Percentiles rank a stretch among this genome's conserved stretches.
phyloP scores from a whole-genome alignment of 2,888 invertebrate genomes.

The Arge pagana region DNA sequence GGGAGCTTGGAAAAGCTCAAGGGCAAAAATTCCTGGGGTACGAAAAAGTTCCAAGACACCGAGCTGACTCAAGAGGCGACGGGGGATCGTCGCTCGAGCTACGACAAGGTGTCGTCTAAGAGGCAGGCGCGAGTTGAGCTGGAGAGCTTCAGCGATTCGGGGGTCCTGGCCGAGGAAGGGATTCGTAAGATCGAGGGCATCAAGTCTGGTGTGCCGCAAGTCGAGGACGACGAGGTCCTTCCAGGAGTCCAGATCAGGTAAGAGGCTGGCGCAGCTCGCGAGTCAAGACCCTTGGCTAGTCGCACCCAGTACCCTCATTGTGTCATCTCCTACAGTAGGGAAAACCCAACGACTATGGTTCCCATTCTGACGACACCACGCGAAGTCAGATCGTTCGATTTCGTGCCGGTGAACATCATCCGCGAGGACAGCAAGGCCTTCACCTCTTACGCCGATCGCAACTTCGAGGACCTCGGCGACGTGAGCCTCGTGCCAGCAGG shows the following conservation, averaged over 20 bases:
- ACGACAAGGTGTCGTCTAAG: constrained; percentile 35
- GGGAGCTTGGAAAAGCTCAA: constrained; percentile 33
- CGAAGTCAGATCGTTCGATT: constrained; percentile 47
- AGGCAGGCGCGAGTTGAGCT: constrained; percentile 47
- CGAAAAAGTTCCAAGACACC: constrained; percentile 43
- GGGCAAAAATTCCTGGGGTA: constrained; percentile 30
- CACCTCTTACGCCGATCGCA: constrained; percentile 42
- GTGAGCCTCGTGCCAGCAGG: constrained; percentile 54
- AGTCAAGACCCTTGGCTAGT: too few relatives aligned
- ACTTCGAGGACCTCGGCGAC: constrained; percentile 51
- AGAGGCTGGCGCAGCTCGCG: too few relatives aligned
- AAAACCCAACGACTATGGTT: constrained; percentile 52
- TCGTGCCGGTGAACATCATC: constrained; percentile 55
- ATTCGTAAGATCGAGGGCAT: constrained; percentile 39
- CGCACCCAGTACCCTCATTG: too few relatives aligned
- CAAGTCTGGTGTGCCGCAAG: constrained; percentile 33
- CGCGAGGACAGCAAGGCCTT: constrained; percentile 50
- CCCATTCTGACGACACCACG: constrained; percentile 52
- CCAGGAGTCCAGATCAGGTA: constrained; percentile 49
- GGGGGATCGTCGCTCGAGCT: constrained; percentile 34
- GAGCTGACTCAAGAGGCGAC: constrained; percentile 28
- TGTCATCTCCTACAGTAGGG: constrained; percentile 40
- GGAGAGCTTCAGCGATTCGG: constrained; percentile 49
- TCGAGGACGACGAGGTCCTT: constrained; percentile 39
- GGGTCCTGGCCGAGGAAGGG: constrained; percentile 47